Conservation (phyloP, 2,797 vertebrate genomes). For the Hemitrygon akajei region DNA sequence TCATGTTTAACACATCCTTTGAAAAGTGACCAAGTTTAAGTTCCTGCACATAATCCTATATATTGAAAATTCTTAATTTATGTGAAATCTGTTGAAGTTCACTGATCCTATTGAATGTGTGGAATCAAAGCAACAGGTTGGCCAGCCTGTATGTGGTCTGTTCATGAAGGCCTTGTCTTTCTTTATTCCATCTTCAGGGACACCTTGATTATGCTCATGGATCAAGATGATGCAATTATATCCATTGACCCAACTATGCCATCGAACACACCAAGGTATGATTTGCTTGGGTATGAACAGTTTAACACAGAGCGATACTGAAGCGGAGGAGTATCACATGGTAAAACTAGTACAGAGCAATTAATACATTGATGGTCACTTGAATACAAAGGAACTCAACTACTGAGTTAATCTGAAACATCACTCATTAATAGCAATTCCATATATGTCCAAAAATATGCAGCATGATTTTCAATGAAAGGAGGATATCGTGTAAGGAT, state of each 20-base stretch:
- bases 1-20: too few relatives aligned
- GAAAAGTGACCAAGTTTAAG: too few relatives aligned
- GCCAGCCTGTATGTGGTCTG: background rate
- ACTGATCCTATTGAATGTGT: too few relatives aligned
- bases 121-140: background rate
- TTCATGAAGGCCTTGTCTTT: background rate
- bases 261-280: conserved; percentile 78
- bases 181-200: conserved; percentile 61
- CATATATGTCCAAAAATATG: background rate
- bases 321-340: background rate
- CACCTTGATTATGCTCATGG: conserved; percentile 80
- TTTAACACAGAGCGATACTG: background rate
- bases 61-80: background rate
- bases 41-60: too few relatives aligned
- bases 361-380: background rate
- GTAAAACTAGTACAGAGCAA: background rate
- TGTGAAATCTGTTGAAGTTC: too few relatives aligned
- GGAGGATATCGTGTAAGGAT: background rate
- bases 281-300: background rate
- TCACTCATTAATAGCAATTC: background rate
- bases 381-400: too few relatives aligned
- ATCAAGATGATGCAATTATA: conserved; percentile 78
- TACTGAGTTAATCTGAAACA: background rate
- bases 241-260: conserved; percentile 94
- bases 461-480: background rate